Evolutionary conservation across 2,888 invertebrate genomes (phyloP).

Genomic region (Theretra japonica): DNA sequence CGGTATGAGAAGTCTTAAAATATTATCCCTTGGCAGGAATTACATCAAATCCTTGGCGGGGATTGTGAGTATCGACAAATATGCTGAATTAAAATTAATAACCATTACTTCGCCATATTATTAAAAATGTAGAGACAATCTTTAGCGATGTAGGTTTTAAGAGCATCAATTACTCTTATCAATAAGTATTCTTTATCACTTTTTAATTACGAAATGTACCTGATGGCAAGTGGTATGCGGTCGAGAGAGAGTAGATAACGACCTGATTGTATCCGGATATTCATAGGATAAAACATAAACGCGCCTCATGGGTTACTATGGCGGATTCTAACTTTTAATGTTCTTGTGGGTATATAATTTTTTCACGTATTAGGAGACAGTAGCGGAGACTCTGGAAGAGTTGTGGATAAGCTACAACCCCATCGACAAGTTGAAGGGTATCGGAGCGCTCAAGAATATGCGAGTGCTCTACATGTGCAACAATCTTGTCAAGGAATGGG

Average conservation of each 20-base stretch:
- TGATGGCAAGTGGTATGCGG: too few species aligned
- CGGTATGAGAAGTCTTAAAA: conserved; percentile 91
- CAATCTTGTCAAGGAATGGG: conserved; percentile 94
- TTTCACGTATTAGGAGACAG: conserved; percentile 87
- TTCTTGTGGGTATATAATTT: neutral
- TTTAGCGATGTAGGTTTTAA: too few species aligned
- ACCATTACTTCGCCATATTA: too few species aligned
- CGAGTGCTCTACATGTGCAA: conserved; percentile 92
- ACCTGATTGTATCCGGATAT: too few species aligned
- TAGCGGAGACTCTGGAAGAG: conserved; percentile 94
- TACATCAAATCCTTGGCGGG: conserved; percentile 94
- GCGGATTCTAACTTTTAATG: too few species aligned
- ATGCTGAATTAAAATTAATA: neutral
- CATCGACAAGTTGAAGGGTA: conserved; percentile 96
- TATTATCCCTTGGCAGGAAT: conserved; percentile 94
- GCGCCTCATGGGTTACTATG: too few species aligned
- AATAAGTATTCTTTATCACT: too few species aligned
- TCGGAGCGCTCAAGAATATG: conserved; percentile 90
- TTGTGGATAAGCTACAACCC: conserved; percentile 97
- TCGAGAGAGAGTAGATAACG: too few species aligned
- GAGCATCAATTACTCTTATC: too few species aligned
- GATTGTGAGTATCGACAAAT: conserved; percentile 81
- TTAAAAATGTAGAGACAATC: too few species aligned
- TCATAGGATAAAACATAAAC: too few species aligned
- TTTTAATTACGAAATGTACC: too few species aligned